Evolutionary conservation across 2,888 invertebrate species (phyloP).

Genomic region (Shargacucullia verbasci): DNA sequence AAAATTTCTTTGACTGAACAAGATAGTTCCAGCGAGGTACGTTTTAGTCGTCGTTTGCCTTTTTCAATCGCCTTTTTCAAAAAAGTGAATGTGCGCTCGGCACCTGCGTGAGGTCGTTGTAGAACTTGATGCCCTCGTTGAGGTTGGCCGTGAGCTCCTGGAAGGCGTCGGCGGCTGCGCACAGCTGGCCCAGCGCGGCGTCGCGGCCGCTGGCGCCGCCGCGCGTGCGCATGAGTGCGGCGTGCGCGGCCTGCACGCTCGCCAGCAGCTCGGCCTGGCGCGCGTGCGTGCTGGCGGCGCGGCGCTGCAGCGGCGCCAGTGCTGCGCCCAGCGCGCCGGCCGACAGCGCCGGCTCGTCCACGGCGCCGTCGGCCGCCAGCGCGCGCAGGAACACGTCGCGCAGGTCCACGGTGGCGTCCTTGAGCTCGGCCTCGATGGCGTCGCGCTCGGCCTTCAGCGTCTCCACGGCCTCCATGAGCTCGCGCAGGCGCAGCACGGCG

Average conservation of each 20-base stretch:
- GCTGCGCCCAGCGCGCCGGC: constrained; percentile 94
- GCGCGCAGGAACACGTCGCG: constrained; percentile 72
- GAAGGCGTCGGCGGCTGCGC: constrained; percentile 97
- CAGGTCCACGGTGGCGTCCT: constrained; percentile 91
- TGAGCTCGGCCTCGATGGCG: constrained; percentile 92
- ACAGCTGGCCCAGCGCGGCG: constrained; percentile 94
- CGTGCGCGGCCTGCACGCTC: constrained; percentile 68
- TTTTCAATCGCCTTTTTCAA: too few relatives aligned
- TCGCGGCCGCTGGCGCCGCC: constrained; percentile 92
- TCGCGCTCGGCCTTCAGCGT: constrained; percentile 96
- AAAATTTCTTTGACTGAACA: too few relatives aligned
- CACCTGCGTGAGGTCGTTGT: constrained; percentile 96
- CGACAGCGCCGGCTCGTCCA: constrained; percentile 94
- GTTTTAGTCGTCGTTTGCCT: too few relatives aligned
- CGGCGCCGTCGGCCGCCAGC: constrained; percentile 95
- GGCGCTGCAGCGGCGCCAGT: constrained; percentile 91
- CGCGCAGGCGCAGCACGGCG: constrained; percentile 91
- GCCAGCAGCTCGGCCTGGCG: constrained; percentile 70
- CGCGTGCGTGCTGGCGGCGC: constrained; percentile 88
- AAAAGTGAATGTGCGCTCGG: too few relatives aligned
- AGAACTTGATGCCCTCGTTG: constrained; percentile 98
- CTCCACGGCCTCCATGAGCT: constrained; percentile 95
- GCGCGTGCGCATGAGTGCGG: constrained; percentile 90
- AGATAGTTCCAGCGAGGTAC: too few relatives aligned
- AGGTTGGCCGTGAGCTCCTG: constrained; percentile 97